Percentiles rank a stretch among this genome's conserved stretches.
Conservation (phyloP, 2,888 invertebrate genomes). For the Chymomyza caudatula region DNA sequence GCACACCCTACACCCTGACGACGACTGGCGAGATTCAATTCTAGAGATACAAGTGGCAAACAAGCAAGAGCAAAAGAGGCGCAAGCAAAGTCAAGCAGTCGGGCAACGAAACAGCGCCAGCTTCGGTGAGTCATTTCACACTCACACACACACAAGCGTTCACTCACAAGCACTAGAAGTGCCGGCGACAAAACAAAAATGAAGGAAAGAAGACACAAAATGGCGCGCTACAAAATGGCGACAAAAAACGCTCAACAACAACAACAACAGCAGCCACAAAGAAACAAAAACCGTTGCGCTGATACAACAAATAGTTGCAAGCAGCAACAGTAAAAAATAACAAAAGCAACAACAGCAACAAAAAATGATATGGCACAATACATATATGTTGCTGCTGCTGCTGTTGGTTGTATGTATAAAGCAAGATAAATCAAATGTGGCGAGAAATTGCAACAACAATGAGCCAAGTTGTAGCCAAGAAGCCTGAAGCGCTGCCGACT, state of each 20-base stretch:
- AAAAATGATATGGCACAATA: slow-evolving; percentile 39
- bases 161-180: background rate
- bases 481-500: slow-evolving; percentile 26
- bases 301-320: slow-evolving; percentile 21
- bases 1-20: slow-evolving; percentile 34
- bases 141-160: slow-evolving; percentile 20
- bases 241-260: too few species aligned
- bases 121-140: slow-evolving; percentile 60
- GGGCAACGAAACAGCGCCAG: slow-evolving; percentile 27
- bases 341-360: background rate
- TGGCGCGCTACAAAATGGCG: background rate
- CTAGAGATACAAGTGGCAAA: slow-evolving; percentile 67
- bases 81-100: slow-evolving; percentile 51
- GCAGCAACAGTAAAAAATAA: slow-evolving; percentile 3
- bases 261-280: slow-evolving; percentile 20
- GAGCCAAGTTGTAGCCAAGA: slow-evolving; percentile 16
- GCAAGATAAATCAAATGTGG: slow-evolving; percentile 74
- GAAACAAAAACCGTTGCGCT: slow-evolving; percentile 18
- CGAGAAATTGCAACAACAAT: slow-evolving; percentile 72
- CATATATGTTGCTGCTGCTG: slow-evolving; percentile 44
- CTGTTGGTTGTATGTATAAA: slow-evolving; percentile 59
- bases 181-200: background rate
- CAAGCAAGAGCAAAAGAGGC: slow-evolving; percentile 38
- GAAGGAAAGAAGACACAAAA: slow-evolving; percentile 9
- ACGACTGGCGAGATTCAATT: slow-evolving; percentile 69